phyloP scores from a whole-genome alignment of 2,888 invertebrate genomes.

The Dromius quadrimaculatus region DNA sequence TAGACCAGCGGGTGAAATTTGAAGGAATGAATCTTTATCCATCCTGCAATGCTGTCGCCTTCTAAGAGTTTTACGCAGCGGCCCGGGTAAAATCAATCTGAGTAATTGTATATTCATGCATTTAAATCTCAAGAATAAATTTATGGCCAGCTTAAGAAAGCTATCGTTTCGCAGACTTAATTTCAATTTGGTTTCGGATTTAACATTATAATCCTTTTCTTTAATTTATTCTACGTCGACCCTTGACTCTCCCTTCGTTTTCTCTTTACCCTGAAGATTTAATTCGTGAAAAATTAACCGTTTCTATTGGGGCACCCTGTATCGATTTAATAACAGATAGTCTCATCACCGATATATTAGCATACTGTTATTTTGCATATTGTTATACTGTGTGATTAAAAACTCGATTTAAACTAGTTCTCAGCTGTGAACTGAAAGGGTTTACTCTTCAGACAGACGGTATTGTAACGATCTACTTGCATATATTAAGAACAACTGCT shows the following conservation, averaged over 20 bases:
- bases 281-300: slow-evolving; percentile 46
- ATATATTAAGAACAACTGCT: slow-evolving; percentile 30
- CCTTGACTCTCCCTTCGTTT: slow-evolving; percentile 28
- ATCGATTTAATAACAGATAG: slow-evolving; percentile 48
- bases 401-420: slow-evolving; percentile 40
- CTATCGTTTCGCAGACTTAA: slow-evolving; percentile 47
- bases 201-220: slow-evolving; percentile 47
- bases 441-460: background rate
- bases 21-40: background rate
- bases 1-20: background rate
- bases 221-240: slow-evolving; percentile 45
- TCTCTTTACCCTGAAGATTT: slow-evolving; percentile 22
- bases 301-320: slow-evolving; percentile 20
- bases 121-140: slow-evolving; percentile 51
- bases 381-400: slow-evolving; percentile 26
- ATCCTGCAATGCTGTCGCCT: slow-evolving; percentile 6
- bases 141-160: slow-evolving; percentile 46
- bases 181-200: slow-evolving; percentile 47
- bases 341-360: slow-evolving; percentile 36
- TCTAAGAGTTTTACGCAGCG: slow-evolving; percentile 16
- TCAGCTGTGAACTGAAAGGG: slow-evolving; percentile 6
- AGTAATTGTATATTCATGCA: slow-evolving; percentile 51
- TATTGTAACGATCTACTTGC: slow-evolving; percentile 42
- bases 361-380: slow-evolving; percentile 36
- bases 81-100: slow-evolving; percentile 44